Base-by-base conservation (phyloP, 2,888 invertebrate genomes). In the Caradrina clavipalpis region DNA sequence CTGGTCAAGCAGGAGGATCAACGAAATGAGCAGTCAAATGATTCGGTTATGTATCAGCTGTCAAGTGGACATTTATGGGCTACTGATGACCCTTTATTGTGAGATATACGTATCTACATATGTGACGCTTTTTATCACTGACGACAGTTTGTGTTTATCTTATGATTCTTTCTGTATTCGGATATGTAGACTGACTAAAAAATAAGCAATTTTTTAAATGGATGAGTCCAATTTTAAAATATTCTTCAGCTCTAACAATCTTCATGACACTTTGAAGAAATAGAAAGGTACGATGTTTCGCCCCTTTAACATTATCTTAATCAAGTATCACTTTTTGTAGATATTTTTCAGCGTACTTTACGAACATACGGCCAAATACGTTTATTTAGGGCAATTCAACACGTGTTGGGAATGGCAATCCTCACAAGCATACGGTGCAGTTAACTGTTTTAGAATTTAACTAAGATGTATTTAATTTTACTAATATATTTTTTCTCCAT, bases 371-470 rank as follows among this genome's bases (percentile, higher is more conserved):
- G 60, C 60, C 63, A 31, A 42, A 17, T 31, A 15, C 50, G 31
- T 39, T 35, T 49, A 0, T n/a, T 10, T 19, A 19, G 17, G 35
- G 1, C 17, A 47, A 42, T 11, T 11, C 4, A n/a, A 35, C 11
- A 4, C 2, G 42, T 17, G 39, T 13, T 51, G 35, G 7, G 22
- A 35, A 59, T 58, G 69, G 57, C 74, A 74, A 74, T 77, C 71
- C 59, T 73, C 70, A 71, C 61, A 58, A 19, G 53, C 17, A 21
- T 13, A 60, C 45, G 58, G 13, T 13, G 11, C 19, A 8, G 39
- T 11, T 11, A 39, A 35, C 35, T 26, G 39, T 22, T 35, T 53
- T 57, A 58, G 57, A 45, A 35, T 11, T 45, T 54, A 22, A 15
- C 21, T 50, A n/a, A 11, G 6, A 17, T 17, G 3, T 55, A n/a